Evolutionary conservation across 2,888 invertebrate species (phyloP).

Genomic region (Scaptomyza cyrtandrae): DNA sequence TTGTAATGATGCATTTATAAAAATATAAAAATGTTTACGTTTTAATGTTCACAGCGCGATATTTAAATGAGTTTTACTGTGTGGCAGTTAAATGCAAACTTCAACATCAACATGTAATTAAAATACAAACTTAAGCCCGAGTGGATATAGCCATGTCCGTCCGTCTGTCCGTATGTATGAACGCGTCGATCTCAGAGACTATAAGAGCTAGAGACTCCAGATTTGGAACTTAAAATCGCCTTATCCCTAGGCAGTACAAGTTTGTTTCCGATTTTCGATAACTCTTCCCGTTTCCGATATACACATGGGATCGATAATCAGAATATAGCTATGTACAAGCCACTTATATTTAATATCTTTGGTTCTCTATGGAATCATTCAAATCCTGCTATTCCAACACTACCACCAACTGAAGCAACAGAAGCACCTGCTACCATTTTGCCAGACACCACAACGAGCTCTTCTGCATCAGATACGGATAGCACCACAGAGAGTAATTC

Average conservation of each 20-base stretch:
- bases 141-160: too few species aligned
- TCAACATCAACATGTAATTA: slow-evolving; percentile 21
- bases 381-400: not conserved
- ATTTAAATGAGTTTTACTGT: slow-evolving; percentile 64
- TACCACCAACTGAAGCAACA: not conserved
- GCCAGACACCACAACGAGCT: not conserved
- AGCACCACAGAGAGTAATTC: too few species aligned
- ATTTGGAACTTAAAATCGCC: too few species aligned
- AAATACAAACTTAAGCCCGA: slow-evolving; percentile 18
- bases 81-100: slow-evolving; percentile 6
- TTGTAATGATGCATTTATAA: slow-evolving; percentile 75
- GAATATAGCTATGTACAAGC: slow-evolving; percentile 35
- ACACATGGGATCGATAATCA: too few species aligned
- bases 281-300: too few species aligned
- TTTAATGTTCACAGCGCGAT: slow-evolving; percentile 52
- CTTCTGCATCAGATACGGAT: too few species aligned
- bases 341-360: slow-evolving; percentile 41
- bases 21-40: slow-evolving; percentile 61
- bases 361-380: slow-evolving; percentile 8
- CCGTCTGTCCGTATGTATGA: too few species aligned
- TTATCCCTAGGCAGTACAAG: too few species aligned
- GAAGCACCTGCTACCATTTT: not conserved
- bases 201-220: too few species aligned
- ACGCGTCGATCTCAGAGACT: too few species aligned
- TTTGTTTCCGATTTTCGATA: too few species aligned